Evolutionary conservation across 2,797 vertebrate genomes (phyloP).

Genomic region (Anas flavirostris): DNA sequence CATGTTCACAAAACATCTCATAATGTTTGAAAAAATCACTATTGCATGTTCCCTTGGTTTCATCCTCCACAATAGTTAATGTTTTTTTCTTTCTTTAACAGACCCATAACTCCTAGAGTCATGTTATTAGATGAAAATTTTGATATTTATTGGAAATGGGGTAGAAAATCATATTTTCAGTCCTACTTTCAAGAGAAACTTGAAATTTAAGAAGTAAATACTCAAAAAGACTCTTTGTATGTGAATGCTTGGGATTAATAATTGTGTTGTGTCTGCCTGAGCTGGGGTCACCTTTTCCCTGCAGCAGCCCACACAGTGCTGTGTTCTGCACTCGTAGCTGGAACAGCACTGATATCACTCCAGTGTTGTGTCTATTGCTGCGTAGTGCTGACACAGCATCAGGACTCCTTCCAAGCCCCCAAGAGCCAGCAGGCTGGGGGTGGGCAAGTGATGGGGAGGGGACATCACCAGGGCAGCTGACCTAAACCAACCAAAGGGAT

Average conservation of each 20-base stretch:
- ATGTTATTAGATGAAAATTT: not conserved
- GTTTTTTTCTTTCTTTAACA: not conserved
- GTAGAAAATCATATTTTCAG: not conserved
- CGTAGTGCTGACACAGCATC: too few relatives aligned
- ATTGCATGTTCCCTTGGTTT: not conserved
- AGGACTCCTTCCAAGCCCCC: too few relatives aligned
- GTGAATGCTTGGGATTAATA: not conserved
- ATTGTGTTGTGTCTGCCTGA: too few relatives aligned
- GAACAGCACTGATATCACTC: too few relatives aligned
- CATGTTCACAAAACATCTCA: not conserved
- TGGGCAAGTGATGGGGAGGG: too few relatives aligned
- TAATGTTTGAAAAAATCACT: not conserved
- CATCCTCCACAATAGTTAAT: not conserved
- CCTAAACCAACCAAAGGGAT: too few relatives aligned
- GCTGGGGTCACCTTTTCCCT: too few relatives aligned
- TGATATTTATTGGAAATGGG: accelerated
- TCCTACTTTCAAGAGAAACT: not conserved
- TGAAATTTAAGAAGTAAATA: not conserved
- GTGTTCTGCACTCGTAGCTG: too few relatives aligned
- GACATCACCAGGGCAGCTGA: too few relatives aligned
- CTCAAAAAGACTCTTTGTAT: not conserved
- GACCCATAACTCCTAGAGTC: not conserved
- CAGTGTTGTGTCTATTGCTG: too few relatives aligned
- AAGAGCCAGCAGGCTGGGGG: too few relatives aligned
- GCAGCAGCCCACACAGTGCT: too few relatives aligned